phyloP scores from a whole-genome alignment of 2,888 invertebrate species.

The Amphipoea oculea region DNA sequence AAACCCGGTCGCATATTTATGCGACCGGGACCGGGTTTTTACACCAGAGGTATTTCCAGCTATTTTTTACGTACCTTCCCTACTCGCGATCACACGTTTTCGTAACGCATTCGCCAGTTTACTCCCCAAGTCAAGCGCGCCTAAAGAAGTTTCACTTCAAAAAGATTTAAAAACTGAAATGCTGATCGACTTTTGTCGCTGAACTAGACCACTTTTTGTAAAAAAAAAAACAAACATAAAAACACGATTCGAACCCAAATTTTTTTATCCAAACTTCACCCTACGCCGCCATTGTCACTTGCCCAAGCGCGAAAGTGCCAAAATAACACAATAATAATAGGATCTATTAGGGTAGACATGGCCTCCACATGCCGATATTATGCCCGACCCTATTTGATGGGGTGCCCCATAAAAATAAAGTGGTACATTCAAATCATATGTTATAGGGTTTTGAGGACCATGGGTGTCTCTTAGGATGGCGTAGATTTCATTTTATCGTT shows the following conservation, averaged over 20 bases:
- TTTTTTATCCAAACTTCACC: background rate
- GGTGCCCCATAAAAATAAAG: conserved; percentile 52
- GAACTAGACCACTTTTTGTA: too few relatives aligned
- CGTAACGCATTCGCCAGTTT: too few relatives aligned
- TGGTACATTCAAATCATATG: conserved; percentile 54
- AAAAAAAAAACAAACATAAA: too few relatives aligned
- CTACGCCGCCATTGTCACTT: background rate
- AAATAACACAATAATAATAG: conserved; percentile 59
- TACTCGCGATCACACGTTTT: too few relatives aligned
- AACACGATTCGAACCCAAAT: background rate
- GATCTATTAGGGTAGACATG: conserved; percentile 63
- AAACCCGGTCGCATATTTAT: too few relatives aligned
- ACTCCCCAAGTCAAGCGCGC: too few relatives aligned
- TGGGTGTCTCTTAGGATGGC: background rate
- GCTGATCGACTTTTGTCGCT: too few relatives aligned
- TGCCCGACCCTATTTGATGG: conserved; percentile 11
- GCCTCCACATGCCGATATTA: conserved; percentile 45
- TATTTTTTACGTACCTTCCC: too few relatives aligned
- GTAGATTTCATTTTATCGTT: background rate
- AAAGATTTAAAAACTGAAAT: background rate
- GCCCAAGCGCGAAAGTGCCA: conserved; percentile 41
- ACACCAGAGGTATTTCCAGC: too few relatives aligned
- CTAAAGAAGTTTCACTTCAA: too few relatives aligned
- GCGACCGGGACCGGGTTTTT: too few relatives aligned
- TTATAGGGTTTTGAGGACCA: conserved; percentile 39